These are phyloP conservation scores for Meganola albula DNA, from an alignment of 2,888 invertebrate species.

Conservation along the genomic window DNA sequence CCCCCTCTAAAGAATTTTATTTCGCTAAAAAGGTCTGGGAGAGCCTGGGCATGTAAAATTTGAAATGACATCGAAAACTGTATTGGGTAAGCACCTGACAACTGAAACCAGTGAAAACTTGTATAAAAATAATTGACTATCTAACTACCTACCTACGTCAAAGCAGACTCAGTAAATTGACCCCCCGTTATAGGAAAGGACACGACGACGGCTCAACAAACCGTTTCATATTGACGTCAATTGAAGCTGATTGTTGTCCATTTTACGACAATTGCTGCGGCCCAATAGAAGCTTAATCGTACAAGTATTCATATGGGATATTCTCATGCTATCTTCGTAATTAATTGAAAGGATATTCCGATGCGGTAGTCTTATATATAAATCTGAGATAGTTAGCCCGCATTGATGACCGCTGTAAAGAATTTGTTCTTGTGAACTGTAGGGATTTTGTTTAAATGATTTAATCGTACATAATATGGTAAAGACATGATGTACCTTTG, in stretches of 20 bases:
- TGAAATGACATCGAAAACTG: too few relatives aligned
- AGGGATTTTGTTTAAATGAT: too few relatives aligned
- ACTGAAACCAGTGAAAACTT: too few relatives aligned
- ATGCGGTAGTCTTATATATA: slow-evolving; percentile 32
- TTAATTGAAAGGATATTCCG: slow-evolving; percentile 54
- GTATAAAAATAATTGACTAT: slow-evolving; percentile 17
- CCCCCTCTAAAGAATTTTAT: too few relatives aligned
- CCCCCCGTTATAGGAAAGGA: slow-evolving; percentile 36
- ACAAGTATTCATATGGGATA: slow-evolving; percentile 54
- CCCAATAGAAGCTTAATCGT: slow-evolving; percentile 50
- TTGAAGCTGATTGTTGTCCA: slow-evolving; percentile 69
- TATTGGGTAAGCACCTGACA: too few relatives aligned
- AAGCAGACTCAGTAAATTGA: too few relatives aligned
- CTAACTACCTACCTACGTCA: too few relatives aligned
- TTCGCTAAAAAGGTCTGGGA: too few relatives aligned
- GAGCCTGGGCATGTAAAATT: too few relatives aligned
- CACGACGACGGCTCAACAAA: slow-evolving; percentile 33
- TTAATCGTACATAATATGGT: too few relatives aligned
- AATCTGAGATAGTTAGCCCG: slow-evolving; percentile 7
- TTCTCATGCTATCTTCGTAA: slow-evolving; percentile 61
- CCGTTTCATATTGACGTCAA: slow-evolving; percentile 67
- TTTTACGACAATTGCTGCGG: slow-evolving; percentile 63
- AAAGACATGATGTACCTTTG: too few relatives aligned
- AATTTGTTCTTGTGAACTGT: too few relatives aligned
- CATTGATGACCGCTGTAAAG: slow-evolving; percentile 10